A percentile compares a stretch with the other conserved stretches of the same genome.
phyloP scores from a whole-genome alignment of 2,113 vertebrate species.

The Telmatochromis sp. region DNA sequence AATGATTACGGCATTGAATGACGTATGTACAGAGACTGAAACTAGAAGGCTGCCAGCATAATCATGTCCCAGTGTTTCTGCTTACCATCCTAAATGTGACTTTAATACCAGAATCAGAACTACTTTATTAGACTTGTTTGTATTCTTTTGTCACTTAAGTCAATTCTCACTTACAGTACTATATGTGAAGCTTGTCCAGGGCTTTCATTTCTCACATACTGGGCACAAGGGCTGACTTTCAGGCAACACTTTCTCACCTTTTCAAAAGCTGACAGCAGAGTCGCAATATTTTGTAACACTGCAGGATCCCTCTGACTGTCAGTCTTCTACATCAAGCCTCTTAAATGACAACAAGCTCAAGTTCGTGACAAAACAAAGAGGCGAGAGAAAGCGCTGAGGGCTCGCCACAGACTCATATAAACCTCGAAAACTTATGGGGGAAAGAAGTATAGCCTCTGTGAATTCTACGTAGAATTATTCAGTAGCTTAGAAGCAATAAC shows the following conservation, averaged over 20 bases:
- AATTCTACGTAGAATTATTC: not conserved
- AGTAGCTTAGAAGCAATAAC: not conserved
- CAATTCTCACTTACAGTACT: not conserved
- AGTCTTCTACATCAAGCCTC: not conserved
- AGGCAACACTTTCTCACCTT: not conserved
- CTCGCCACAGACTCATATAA: not conserved
- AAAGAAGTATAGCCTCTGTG: not conserved
- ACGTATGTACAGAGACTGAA: not conserved
- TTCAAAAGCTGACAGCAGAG: not conserved
- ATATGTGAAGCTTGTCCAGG: not conserved
- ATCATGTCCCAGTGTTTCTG: not conserved
- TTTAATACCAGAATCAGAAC: not conserved
- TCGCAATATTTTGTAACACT: not conserved
- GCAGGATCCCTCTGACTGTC: not conserved
- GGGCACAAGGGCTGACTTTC: not conserved
- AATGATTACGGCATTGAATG: not conserved
- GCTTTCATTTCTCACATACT: not conserved
- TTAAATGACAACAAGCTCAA: not conserved
- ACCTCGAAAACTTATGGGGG: not conserved
- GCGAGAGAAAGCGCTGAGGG: not conserved
- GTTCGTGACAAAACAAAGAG: not conserved
- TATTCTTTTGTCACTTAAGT: not conserved
- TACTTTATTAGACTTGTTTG: not conserved
- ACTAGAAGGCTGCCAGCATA: not conserved
- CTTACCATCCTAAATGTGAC: not conserved